Evolutionary conservation across 2,113 vertebrate genomes (phyloP), one percentile per base, ranked within the genome.

Genomic region (Sturnira hondurensis): DNA sequence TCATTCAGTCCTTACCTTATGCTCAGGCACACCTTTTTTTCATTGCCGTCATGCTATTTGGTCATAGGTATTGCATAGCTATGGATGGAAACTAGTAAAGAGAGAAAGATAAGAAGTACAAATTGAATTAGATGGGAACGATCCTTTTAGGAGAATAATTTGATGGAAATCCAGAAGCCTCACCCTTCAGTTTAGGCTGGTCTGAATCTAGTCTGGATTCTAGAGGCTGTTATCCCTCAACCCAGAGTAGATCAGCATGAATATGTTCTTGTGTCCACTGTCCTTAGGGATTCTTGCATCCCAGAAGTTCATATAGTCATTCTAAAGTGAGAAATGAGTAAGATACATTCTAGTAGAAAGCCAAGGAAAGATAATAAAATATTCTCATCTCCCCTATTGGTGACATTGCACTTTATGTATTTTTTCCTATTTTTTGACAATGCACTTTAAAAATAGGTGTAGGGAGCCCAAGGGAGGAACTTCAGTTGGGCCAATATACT

Each of bases 401-500:
- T 81, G 68, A 89, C 67, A 93, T n/a, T 95, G 87, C n/a, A 70
- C 43, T 96, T 94, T 93, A 93, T 61, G 22, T 28, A 24, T 61
- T 61, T 58, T 61, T 31, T 28, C 10, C 26, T 28, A 10, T 61
- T 61, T 61, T 31, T 61, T 76, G 68, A 89, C 61, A 93, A 38
- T 94, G 82, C n/a, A 71, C 38, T 96, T 94, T 93, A 95, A 95
- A 96, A 97, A 58, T 65, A 94, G 61, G 54, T 86, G 52, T 87
- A 45, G 13, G 31, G 43, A 86, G 33, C 24, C 56, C 83, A 74
- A 28, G 24, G 84, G 38, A 94, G 50, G 16, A 92, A 61, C 95
- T 96, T 96, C 68, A 91, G 50, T 88, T 63, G 88, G 61, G 5
- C 76, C 94, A 88, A 76, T 93, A 58, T 94, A 81, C 9, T 94